phyloP scores from a whole-genome alignment of 2,888 invertebrate species.

The Lochmaea crataegi region DNA sequence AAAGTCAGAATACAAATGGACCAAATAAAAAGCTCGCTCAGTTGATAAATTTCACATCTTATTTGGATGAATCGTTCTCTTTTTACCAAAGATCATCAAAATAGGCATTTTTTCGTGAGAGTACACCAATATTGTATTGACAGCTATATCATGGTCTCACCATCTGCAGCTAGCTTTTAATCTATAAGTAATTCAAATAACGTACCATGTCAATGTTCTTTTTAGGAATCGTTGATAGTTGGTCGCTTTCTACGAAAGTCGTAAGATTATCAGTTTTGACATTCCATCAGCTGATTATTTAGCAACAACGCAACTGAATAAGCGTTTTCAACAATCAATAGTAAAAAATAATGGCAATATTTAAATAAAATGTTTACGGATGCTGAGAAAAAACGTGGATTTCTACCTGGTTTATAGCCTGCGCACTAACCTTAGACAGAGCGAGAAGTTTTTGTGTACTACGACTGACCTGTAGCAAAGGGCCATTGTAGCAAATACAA shows the following conservation, averaged over 20 bases:
- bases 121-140: too few species aligned
- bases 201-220: neutral
- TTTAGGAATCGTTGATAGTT: neutral
- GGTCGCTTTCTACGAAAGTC: neutral
- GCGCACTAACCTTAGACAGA: slow-evolving; percentile 98
- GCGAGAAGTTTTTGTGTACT: slow-evolving; percentile 98
- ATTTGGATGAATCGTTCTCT: too few species aligned
- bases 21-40: too few species aligned
- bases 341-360: slow-evolving; percentile 35
- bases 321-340: slow-evolving; percentile 49
- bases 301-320: slow-evolving; percentile 53
- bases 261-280: slow-evolving; percentile 29
- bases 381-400: slow-evolving; percentile 63
- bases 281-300: slow-evolving; percentile 43
- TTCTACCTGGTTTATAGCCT: slow-evolving; percentile 77
- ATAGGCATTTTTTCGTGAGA: too few species aligned
- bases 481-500: slow-evolving; percentile 98
- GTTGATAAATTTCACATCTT: too few species aligned
- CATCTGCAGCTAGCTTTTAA: too few species aligned
- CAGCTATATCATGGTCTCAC: too few species aligned
- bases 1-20: too few species aligned
- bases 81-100: too few species aligned
- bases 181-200: too few species aligned
- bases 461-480: slow-evolving; percentile 99
- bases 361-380: slow-evolving; percentile 51